Percentiles rank a stretch among this genome's conserved stretches.
These are phyloP conservation scores for Drosophila orosa DNA, from an alignment of 1,140 invertebrate genomes.

Conservation along the genomic window DNA sequence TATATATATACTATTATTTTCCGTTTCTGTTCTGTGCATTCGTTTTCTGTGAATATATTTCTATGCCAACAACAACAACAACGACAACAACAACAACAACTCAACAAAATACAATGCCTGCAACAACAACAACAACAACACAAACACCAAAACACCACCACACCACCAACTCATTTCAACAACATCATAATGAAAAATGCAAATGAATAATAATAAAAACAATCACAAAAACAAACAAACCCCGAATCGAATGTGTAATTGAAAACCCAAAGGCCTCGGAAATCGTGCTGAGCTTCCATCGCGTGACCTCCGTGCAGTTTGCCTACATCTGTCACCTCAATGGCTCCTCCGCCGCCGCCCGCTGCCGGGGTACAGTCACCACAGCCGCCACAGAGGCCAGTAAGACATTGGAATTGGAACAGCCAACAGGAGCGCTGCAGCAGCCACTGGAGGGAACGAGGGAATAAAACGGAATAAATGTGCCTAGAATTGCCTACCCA, in stretches of 20 bases:
- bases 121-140: constrained; percentile 40
- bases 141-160: constrained; percentile 25
- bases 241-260: constrained; percentile 22
- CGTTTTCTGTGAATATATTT: constrained; percentile 74
- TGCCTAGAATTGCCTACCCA: constrained; percentile 20
- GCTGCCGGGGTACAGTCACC: constrained; percentile 27
- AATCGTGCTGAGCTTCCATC: constrained; percentile 85
- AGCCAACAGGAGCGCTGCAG: not conserved
- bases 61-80: constrained; percentile 63
- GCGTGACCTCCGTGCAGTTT: constrained; percentile 85
- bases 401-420: constrained; percentile 36
- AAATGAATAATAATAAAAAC: constrained; percentile 17
- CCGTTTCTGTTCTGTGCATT: constrained; percentile 66
- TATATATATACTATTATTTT: constrained; percentile 36
- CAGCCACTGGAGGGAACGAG: not conserved
- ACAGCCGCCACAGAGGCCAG: not conserved
- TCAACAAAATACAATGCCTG: constrained; percentile 52
- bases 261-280: constrained; percentile 79
- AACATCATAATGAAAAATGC: constrained; percentile 5
- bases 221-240: constrained; percentile 21
- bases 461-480: constrained; percentile 14
- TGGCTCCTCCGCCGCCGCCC: not conserved
- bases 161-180: constrained; percentile 17
- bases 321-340: constrained; percentile 78
- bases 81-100: constrained; percentile 45